phyloP scores from a whole-genome alignment of 2,797 vertebrate genomes.

The Microctenopoma stevenorrisi region DNA sequence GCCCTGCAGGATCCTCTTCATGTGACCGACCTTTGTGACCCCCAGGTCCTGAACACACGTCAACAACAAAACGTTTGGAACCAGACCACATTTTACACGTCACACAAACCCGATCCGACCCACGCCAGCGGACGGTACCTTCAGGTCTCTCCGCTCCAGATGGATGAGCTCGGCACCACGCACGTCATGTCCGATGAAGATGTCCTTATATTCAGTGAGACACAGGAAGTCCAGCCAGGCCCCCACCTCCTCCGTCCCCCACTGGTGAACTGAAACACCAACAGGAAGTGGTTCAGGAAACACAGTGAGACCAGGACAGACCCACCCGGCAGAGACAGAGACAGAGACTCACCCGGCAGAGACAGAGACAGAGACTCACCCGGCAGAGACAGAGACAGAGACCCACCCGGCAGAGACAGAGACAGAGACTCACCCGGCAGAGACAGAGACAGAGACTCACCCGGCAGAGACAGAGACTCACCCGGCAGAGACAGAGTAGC shows the following conservation, averaged over 20 bases:
- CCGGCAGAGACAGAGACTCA: constrained; percentile 47
- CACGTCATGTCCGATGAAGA: constrained; percentile 95
- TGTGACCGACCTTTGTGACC: constrained; percentile 96
- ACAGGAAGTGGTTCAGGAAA: constrained; percentile 81
- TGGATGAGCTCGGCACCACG: constrained; percentile 95
- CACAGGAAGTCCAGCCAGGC: constrained; percentile 96
- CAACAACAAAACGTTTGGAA: background rate
- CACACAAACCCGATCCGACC: too few relatives aligned
- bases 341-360: too few relatives aligned
- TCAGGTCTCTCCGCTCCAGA: constrained; percentile 97
- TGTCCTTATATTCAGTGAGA: constrained; percentile 97
- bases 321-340: too few relatives aligned
- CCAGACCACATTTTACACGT: background rate
- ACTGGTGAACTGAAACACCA: constrained; percentile 90
- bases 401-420: too few relatives aligned
- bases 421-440: too few relatives aligned
- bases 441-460: too few relatives aligned
- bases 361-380: too few relatives aligned
- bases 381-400: too few relatives aligned
- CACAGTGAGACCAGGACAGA: background rate
- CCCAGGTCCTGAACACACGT: constrained; percentile 89
- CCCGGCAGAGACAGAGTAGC: constrained; percentile 89
- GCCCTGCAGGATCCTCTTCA: constrained; percentile 97
- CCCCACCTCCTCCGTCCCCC: constrained; percentile 97
- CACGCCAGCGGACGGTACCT: constrained; percentile 81